phyloP scores from a whole-genome alignment of 2,888 invertebrate species.

The Drymonia ruficornis region DNA sequence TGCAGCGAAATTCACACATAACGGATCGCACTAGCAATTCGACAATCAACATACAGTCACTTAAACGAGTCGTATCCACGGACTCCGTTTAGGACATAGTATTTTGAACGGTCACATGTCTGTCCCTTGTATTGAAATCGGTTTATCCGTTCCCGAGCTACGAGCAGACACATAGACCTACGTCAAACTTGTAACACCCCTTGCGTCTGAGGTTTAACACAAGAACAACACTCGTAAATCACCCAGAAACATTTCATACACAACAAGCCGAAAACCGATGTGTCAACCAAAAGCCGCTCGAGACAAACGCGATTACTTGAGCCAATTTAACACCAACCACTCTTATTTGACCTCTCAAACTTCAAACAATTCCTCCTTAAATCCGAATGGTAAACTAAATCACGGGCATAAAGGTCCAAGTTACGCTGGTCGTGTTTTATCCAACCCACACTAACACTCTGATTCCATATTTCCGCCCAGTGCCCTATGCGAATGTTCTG shows the following conservation, averaged over 20 bases:
- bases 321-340: constrained; percentile 76
- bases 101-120: too few species aligned
- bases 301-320: constrained; percentile 76
- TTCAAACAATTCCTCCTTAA: constrained; percentile 38
- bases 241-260: constrained; percentile 3
- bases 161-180: neutral
- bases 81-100: too few species aligned
- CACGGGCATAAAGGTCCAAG: constrained; percentile 50
- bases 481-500: constrained; percentile 59
- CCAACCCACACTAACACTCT: constrained; percentile 69
- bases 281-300: constrained; percentile 61
- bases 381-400: constrained; percentile 39
- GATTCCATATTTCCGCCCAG: constrained; percentile 78
- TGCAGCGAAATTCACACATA: too few species aligned
- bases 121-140: too few species aligned
- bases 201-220: neutral
- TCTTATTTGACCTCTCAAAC: constrained; percentile 54
- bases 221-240: constrained; percentile 4
- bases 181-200: neutral
- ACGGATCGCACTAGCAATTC: too few species aligned
- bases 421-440: constrained; percentile 58
- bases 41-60: too few species aligned
- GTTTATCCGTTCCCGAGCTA: too few species aligned
- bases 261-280: constrained; percentile 43
- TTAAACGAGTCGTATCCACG: too few species aligned